phyloP scores from a whole-genome alignment of 2,888 invertebrate genomes.

The Sinotaia quadrata region DNA sequence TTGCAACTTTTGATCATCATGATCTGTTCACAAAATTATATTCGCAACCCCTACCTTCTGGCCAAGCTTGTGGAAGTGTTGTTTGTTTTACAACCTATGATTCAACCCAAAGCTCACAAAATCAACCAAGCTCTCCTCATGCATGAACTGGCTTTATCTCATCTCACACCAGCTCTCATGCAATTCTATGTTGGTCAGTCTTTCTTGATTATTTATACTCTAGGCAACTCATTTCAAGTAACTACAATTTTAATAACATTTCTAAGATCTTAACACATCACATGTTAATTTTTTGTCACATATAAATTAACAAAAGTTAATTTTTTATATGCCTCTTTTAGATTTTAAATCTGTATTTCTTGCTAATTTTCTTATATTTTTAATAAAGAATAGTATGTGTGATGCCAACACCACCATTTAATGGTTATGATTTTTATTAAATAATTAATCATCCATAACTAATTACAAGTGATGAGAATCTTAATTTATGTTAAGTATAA shows the following conservation, averaged over 20 bases:
- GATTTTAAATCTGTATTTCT: too few species aligned
- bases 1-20: constrained; percentile 91
- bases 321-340: too few species aligned
- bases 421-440: too few species aligned
- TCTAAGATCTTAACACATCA: neutral
- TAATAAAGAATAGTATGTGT: too few species aligned
- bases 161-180: constrained; percentile 92
- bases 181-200: constrained; percentile 89
- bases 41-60: constrained; percentile 96
- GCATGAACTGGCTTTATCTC: constrained; percentile 86
- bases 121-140: constrained; percentile 87
- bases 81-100: constrained; percentile 75
- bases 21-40: constrained; percentile 91
- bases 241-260: too few species aligned
- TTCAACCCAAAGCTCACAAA: constrained; percentile 72
- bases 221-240: too few species aligned
- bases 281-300: neutral
- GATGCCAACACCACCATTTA: too few species aligned
- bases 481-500: too few species aligned
- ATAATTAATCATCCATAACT: too few species aligned
- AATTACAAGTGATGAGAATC: too few species aligned
- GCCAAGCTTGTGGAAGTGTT: constrained; percentile 95
- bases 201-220: neutral
- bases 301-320: neutral
- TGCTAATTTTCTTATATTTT: too few species aligned